phyloP scores from a whole-genome alignment of 2,797 vertebrate species.

The Leptodactylus fallax region DNA sequence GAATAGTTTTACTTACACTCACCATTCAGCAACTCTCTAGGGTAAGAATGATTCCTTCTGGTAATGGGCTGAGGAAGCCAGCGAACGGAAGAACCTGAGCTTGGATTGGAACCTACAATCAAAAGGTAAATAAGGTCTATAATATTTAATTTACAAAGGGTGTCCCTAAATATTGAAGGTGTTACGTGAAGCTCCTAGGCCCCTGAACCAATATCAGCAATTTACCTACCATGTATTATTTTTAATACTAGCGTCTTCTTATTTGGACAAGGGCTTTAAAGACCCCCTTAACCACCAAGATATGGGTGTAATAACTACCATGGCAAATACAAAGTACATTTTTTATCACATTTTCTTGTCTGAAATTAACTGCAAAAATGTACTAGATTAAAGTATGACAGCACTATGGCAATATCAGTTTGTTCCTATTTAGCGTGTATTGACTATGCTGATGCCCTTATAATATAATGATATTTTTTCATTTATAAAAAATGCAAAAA shows the following conservation, averaged over 20 bases:
- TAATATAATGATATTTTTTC: too few relatives aligned
- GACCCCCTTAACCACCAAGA: not conserved
- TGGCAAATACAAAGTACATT: too few relatives aligned
- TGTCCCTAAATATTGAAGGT: not conserved
- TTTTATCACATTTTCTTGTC: too few relatives aligned
- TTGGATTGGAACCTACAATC: constrained; percentile 18
- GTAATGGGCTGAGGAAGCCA: constrained; percentile 53
- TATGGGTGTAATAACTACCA: not conserved
- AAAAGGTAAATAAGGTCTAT: not conserved
- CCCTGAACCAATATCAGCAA: not conserved
- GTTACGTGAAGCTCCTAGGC: not conserved
- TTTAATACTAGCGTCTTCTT: not conserved
- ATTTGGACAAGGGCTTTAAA: not conserved
- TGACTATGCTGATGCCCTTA: too few relatives aligned
- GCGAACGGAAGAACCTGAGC: constrained; percentile 26
- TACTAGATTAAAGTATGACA: too few relatives aligned
- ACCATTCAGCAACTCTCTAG: constrained; percentile 57
- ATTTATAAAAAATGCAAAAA: too few relatives aligned
- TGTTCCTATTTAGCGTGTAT: too few relatives aligned
- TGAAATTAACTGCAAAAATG: too few relatives aligned
- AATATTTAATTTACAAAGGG: not conserved
- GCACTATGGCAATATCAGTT: too few relatives aligned
- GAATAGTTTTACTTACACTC: constrained; percentile 51
- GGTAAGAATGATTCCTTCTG: constrained; percentile 50
- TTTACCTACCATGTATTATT: not conserved